phyloP scores from a whole-genome alignment of 2,888 invertebrate genomes.

The Amphiduros pacificus region DNA sequence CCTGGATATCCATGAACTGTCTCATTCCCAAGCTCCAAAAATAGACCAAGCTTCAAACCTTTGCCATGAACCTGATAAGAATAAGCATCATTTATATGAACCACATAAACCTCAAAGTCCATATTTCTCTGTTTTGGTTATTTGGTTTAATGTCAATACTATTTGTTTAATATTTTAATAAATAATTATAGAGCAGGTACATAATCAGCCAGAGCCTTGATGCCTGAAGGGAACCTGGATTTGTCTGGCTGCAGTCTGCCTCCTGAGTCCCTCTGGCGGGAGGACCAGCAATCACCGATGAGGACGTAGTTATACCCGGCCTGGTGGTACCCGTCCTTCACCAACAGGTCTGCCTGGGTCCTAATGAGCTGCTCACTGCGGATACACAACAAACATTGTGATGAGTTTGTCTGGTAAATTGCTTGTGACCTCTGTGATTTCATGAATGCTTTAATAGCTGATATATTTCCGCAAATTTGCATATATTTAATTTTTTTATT shows the following conservation, averaged over 20 bases:
- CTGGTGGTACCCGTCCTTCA: slow-evolving; percentile 76
- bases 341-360: slow-evolving; percentile 57
- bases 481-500: too few species aligned
- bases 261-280: slow-evolving; percentile 73
- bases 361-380: slow-evolving; percentile 59
- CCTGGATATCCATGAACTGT: slow-evolving; percentile 98
- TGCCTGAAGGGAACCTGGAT: slow-evolving; percentile 86
- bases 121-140: background rate
- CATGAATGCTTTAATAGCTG: too few species aligned
- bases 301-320: slow-evolving; percentile 82
- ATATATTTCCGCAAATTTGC: too few species aligned
- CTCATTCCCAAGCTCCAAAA: slow-evolving; percentile 94
- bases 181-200: slow-evolving; percentile 65
- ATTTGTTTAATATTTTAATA: background rate
- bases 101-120: too few species aligned
- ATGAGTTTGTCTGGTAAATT: too few species aligned
- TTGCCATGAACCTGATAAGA: slow-evolving; percentile 20
- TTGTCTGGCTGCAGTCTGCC: slow-evolving; percentile 84
- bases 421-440: too few species aligned
- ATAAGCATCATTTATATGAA: too few species aligned
- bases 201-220: slow-evolving; percentile 85
- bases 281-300: slow-evolving; percentile 80
- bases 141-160: background rate
- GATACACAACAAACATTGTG: too few species aligned
- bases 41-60: slow-evolving; percentile 95